Conservation (phyloP, 2,888 invertebrate genomes). For the Yponomeuta plumbellus region DNA sequence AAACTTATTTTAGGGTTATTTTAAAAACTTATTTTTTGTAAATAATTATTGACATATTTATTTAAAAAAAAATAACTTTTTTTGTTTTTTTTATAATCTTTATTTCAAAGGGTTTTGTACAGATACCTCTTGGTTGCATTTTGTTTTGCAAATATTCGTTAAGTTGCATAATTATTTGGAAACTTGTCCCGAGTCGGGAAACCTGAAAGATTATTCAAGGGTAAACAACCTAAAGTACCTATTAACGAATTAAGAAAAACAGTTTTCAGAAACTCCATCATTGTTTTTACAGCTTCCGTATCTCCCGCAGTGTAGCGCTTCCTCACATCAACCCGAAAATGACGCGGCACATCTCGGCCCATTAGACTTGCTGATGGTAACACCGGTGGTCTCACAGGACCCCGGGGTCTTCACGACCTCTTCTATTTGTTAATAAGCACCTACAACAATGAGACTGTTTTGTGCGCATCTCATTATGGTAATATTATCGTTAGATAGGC, state of each 20-base stretch:
- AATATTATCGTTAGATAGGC: conserved; percentile 28
- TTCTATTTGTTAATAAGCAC: conserved; percentile 59
- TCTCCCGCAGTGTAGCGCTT: conserved; percentile 9
- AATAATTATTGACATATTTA: too few species aligned
- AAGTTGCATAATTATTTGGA: too few species aligned
- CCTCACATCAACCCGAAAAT: conserved; percentile 37
- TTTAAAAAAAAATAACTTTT: too few species aligned
- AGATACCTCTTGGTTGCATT: too few species aligned
- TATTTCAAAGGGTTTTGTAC: too few species aligned
- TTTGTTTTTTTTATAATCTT: too few species aligned
- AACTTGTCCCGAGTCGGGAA: too few species aligned
- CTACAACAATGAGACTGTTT: conserved; percentile 34
- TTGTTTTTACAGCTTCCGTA: background rate
- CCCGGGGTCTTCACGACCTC: conserved; percentile 36
- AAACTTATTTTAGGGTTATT: too few species aligned
- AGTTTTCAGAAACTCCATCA: background rate
- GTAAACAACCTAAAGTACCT: background rate
- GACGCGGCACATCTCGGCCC: conserved; percentile 46
- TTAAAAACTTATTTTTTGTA: too few species aligned
- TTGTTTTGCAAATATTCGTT: too few species aligned
- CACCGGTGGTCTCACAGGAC: conserved; percentile 54
- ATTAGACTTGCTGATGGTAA: conserved; percentile 65
- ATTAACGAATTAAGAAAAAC: background rate
- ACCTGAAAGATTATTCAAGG: too few species aligned
- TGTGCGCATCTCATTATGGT: conserved; percentile 35